phyloP scores from a whole-genome alignment of 2,888 invertebrate species.

The Synanthedon vespiformis region DNA sequence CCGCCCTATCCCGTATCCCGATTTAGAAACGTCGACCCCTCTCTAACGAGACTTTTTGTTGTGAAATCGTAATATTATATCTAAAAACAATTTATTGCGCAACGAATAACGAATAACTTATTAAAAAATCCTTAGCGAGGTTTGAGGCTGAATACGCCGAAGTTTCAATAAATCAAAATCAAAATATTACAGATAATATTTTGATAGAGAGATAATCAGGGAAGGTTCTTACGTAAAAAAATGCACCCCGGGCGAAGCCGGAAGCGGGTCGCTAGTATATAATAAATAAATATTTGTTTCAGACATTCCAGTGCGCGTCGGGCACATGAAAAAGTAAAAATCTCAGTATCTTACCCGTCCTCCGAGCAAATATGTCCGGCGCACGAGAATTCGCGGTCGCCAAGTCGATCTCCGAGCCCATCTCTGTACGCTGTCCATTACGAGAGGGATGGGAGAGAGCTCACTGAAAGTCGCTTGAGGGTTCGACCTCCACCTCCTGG shows the following conservation, averaged over 20 bases:
- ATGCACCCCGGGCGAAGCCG: no score
- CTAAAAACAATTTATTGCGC: no score
- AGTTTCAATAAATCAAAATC: no score
- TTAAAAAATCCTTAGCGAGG: no score
- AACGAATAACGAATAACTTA: no score
- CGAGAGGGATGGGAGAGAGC: conserved; percentile 74
- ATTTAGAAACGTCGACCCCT: neutral
- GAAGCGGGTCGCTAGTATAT: no score
- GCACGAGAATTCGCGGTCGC: conserved; percentile 50
- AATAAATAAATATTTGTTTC: conserved; percentile 1
- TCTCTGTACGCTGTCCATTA: conserved; percentile 78
- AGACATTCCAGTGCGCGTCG: conserved; percentile 73
- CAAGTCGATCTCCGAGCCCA: conserved; percentile 48
- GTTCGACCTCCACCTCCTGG: conserved; percentile 51
- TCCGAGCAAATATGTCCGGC: conserved; percentile 75
- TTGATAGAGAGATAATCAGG: no score
- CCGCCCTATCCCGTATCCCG: neutral
- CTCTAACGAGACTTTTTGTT: no score
- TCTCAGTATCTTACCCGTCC: conserved; percentile 87
- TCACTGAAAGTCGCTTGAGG: conserved; percentile 72
- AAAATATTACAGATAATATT: no score
- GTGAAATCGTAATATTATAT: no score
- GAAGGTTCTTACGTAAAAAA: no score
- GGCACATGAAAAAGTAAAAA: conserved; percentile 84
- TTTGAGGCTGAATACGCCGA: no score